Percentiles rank a stretch among this genome's conserved stretches.
These are phyloP conservation scores for Drosophila murphyi DNA, from an alignment of 1,140 invertebrate genomes.

Conservation along the genomic window DNA sequence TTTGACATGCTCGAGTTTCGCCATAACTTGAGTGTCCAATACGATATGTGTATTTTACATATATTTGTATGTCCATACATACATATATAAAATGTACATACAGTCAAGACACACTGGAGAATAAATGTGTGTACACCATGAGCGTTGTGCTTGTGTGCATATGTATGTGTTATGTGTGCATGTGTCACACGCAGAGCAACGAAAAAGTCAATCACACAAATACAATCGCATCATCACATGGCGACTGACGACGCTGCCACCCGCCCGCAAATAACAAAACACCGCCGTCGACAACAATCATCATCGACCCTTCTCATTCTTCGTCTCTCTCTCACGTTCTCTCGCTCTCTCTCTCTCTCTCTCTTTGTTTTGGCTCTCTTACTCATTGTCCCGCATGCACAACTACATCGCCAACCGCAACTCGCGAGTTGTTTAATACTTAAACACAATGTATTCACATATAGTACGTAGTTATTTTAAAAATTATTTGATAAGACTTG, in stretches of 20 bases:
- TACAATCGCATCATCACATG: conserved; percentile 34
- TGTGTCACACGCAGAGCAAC: conserved; percentile 62
- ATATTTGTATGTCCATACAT: too few relatives aligned
- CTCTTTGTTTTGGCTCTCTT: conserved; percentile 3
- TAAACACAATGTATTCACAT: conserved; percentile 61
- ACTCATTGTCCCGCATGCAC: conserved; percentile 24
- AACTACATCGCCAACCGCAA: conserved; percentile 8
- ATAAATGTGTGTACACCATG: conserved; percentile 33
- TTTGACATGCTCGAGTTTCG: conserved; percentile 10
- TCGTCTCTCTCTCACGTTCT: neutral
- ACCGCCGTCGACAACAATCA: conserved; percentile 45
- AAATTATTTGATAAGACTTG: neutral
- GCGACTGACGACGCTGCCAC: conserved; percentile 26
- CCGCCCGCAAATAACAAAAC: conserved; percentile 75
- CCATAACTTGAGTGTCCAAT: conserved; percentile 17
- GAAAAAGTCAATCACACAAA: conserved; percentile 63
- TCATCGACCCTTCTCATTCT: conserved; percentile 27
- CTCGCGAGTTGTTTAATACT: conserved; percentile 12
- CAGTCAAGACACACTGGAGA: neutral
- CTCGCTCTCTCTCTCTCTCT: conserved; percentile 6
- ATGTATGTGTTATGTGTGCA: conserved; percentile 34
- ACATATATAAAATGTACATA: neutral
- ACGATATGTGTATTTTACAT: neutral
- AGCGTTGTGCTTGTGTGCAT: conserved; percentile 5
- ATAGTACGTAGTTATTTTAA: conserved; percentile 54